phyloP scores from a whole-genome alignment of 2,888 invertebrate species.

The Xanthorhoe spadicearia region DNA sequence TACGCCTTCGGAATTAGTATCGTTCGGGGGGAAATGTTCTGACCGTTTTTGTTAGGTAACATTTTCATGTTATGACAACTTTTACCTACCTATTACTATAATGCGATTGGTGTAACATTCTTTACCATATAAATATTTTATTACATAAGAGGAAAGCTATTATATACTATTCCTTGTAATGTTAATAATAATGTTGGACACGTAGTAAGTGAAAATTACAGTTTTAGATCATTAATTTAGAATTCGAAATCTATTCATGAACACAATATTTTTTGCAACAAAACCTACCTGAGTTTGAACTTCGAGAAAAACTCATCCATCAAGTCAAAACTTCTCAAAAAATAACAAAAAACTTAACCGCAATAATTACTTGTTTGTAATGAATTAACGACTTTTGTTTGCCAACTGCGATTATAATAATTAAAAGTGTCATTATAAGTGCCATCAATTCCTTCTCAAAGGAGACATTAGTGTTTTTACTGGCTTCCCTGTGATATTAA shows the following conservation, averaged over 20 bases:
- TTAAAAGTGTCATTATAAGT: slow-evolving; percentile 83
- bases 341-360: slow-evolving; percentile 46
- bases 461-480: slow-evolving; percentile 80
- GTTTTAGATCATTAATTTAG: too few relatives aligned
- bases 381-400: slow-evolving; percentile 82
- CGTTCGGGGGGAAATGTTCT: slow-evolving; percentile 55
- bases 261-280: too few relatives aligned
- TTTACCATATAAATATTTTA: too few relatives aligned
- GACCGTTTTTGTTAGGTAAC: slow-evolving; percentile 23
- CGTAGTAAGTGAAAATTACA: too few relatives aligned
- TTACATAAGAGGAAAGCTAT: too few relatives aligned
- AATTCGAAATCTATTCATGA: too few relatives aligned
- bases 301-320: slow-evolving; percentile 7
- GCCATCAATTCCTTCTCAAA: slow-evolving; percentile 79
- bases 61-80: not conserved
- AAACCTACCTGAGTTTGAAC: not conserved
- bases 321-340: slow-evolving; percentile 22
- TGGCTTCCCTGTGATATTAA: slow-evolving; percentile 68
- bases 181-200: too few relatives aligned
- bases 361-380: slow-evolving; percentile 76
- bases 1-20: slow-evolving; percentile 69
- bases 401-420: slow-evolving; percentile 79
- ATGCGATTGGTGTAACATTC: too few relatives aligned
- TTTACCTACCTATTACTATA: not conserved
- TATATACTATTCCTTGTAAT: too few relatives aligned